Conservation (phyloP, 2,888 invertebrate species). For the Aphidoletes aphidimyza region DNA sequence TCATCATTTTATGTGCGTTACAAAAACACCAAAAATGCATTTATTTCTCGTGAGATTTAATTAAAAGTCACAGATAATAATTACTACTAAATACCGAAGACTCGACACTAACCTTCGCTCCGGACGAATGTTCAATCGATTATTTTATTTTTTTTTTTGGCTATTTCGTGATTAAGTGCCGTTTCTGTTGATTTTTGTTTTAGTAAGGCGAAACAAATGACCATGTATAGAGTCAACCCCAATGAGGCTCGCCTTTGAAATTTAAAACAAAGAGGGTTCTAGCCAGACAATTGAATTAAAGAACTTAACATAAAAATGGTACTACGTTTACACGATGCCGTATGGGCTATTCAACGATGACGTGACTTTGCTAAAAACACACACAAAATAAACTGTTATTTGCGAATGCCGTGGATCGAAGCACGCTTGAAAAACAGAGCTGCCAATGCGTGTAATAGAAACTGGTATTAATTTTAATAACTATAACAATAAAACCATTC, state of each 20-base stretch:
- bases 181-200: not conserved
- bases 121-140: not conserved
- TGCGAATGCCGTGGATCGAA: too few relatives aligned
- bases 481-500: conserved; percentile 52
- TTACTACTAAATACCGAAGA: not conserved
- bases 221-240: not conserved
- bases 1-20: not conserved
- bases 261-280: conserved; percentile 36
- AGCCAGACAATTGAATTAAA: conserved; percentile 48
- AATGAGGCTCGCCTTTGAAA: not conserved
- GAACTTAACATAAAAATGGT: not conserved
- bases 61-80: conserved; percentile 32
- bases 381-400: too few relatives aligned
- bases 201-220: not conserved
- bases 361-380: conserved; percentile 34
- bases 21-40: not conserved
- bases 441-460: conserved; percentile 50
- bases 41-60: not conserved
- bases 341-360: not conserved
- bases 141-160: too few relatives aligned
- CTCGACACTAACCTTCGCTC: not conserved
- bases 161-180: conserved; percentile 51
- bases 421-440: not conserved
- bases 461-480: conserved; percentile 48
- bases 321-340: not conserved